Evolutionary conservation across 2,113 vertebrate species (phyloP), one percentile per base, ranked within the genome.

Genomic region (Anas platyrhynchos): DNA sequence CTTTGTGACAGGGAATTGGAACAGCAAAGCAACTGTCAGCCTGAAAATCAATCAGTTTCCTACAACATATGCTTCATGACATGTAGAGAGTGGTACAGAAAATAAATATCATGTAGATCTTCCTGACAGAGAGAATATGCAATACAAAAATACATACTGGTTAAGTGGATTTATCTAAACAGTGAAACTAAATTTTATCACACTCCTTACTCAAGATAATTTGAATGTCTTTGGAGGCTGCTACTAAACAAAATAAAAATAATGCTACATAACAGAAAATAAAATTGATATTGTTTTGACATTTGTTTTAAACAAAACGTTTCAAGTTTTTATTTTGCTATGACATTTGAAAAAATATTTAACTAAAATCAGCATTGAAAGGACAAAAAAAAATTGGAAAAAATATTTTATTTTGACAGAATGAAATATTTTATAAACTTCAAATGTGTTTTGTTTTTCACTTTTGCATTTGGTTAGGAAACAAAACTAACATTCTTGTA

Each of bases 11-110:
- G 88, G 74, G 68, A 96, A 36, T 56, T 86, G 92, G 77, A 84
- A 63, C 32, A 81, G 94, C 68, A 90, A 76, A 88, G 91, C 92
- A 92, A 72, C 91, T 95, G 91, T 95, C 92, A 94, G 76, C 86
- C 68, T 83, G 76, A 95, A 86, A 83, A 63, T 88, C 65, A 81
- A 16, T 67, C 65, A 59, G 55, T 73, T 84, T 83, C 65, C 55
- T 90, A 27, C 56, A 91, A 11, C 91, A 86, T 95, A 94, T 91
- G 94, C 29, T 92, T 65, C 56, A 36, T 88, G 95, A 86, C 94
- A 74, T 63, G 52, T 46, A 77, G 72, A 75, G 55, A 83, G 76
- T 12, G 6, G 76, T 43, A 78, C 86, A 75, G 86, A 88, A 96
- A 88, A 93, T 85, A 95, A 94, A 95, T 52, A 88, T 22, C 38